Evolutionary conservation across 2,113 vertebrate genomes (phyloP).

Genomic region (Callipepla californica): DNA sequence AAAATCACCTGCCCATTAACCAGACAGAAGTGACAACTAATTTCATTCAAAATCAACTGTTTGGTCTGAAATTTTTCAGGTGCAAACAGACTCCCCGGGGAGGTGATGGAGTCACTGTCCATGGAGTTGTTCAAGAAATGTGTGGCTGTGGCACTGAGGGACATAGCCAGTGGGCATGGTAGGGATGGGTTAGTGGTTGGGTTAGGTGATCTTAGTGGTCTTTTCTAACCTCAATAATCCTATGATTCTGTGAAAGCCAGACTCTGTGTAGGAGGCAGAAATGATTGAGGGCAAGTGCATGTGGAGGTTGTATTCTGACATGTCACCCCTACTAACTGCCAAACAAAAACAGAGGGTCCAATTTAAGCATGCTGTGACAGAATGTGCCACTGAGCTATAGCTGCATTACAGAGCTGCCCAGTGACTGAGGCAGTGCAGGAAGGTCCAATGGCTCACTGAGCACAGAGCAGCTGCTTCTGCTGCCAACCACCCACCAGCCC

Average conservation of each 20-base stretch:
- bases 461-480: rapidly evolving
- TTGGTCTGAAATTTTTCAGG: not conserved
- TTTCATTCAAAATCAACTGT: not conserved
- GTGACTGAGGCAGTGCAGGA: not conserved
- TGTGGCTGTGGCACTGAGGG: no score
- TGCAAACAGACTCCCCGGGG: not conserved
- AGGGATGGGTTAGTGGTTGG: no score
- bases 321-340: not conserved
- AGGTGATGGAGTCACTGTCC: no score
- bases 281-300: not conserved
- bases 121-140: no score
- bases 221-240: no score
- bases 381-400: not conserved
- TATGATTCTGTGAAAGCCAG: not conserved
- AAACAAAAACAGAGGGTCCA: not conserved
- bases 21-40: not conserved
- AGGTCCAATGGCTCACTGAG: not conserved
- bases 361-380: not conserved
- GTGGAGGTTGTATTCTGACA: not conserved
- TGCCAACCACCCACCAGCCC: not conserved
- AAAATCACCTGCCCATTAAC: not conserved
- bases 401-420: no score
- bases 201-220: no score
- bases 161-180: no score
- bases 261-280: not conserved